Base-by-base conservation (phyloP, 2,797 vertebrate genomes). In the Ispidina lecontei region DNA sequence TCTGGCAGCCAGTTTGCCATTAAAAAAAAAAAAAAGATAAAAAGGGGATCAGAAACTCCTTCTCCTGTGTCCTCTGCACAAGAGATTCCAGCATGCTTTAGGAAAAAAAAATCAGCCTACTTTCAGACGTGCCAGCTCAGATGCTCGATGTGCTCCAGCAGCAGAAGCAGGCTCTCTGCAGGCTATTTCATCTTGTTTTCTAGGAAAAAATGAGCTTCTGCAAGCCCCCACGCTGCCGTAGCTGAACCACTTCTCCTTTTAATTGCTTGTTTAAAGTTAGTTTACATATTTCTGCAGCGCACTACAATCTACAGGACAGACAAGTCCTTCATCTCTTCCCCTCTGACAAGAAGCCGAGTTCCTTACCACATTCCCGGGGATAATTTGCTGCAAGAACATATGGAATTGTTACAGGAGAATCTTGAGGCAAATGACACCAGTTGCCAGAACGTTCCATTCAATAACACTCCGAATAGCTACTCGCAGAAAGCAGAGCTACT, bases 61-160 rank as follows among this genome's bases (percentile, higher is more conserved):
- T 51, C 15, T 12, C 39, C 29, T 6, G 35, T 39, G 68, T 12
- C 19, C 33, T 44, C 35, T 29, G 31, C 54, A 62, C 41, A 43
- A 23, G 44, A 37, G 71, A 37, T 49, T 59, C 51, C 68, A 76
- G 29, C 65, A 77, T 44, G 54, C 79, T 54, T n/a, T 4, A 49
- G 79, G 75, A 39, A 14, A 39, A 39, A 68, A 46, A 54, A 58
- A 44, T 13, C 72, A 76, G 3, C 22, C 12, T 29, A 0, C 67
- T 46, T 60, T 70, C 7, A 56, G 71, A 41, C 7, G 49, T 52
- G 71, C 63, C 68, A 49, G 83, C 89, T 54, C 35, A 16, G 29
- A 6, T 3, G 31, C 13, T 8, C 7, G 13, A 4, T 19, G 41
- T 28, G 0, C 5, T 9, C 15, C 17, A 29, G n/a, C 68, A 41